A percentile compares a stretch with the other conserved stretches of the same genome.
phyloP scores from a whole-genome alignment of 1,140 invertebrate species.

The Drosophila grimshawi region DNA sequence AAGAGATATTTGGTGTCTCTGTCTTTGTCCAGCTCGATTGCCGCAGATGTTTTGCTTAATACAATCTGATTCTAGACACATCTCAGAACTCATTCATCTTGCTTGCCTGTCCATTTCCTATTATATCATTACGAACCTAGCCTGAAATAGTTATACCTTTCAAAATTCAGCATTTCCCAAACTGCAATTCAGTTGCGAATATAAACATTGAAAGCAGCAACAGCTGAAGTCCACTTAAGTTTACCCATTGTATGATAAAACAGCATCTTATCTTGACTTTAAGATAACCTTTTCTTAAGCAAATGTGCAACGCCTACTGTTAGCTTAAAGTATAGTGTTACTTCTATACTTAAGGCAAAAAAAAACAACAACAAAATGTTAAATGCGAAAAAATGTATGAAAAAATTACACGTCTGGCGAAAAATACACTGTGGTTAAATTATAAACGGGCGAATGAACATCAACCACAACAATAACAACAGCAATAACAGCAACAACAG shows the following conservation, averaged over 20 bases:
- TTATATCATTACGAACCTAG: too few species aligned
- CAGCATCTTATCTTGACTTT: conserved; percentile 22
- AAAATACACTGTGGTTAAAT: conserved; percentile 70
- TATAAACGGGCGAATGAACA: conserved; percentile 76
- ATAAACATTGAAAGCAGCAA: background rate
- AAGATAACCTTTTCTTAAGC: conserved; percentile 25
- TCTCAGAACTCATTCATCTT: too few species aligned
- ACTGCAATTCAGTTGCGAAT: background rate
- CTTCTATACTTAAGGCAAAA: conserved; percentile 14
- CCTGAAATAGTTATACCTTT: too few species aligned
- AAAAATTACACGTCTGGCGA: conserved; percentile 37
- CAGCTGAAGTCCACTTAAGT: background rate
- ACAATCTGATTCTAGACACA: too few species aligned
- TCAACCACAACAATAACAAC: conserved; percentile 40
- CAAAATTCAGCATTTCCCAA: too few species aligned
- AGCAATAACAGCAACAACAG: conserved; percentile 31
- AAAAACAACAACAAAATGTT: conserved; percentile 1
- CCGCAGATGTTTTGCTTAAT: too few species aligned
- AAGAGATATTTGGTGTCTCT: too few species aligned
- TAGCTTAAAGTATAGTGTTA: conserved; percentile 31
- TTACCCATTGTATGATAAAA: background rate
- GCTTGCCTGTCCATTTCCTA: too few species aligned
- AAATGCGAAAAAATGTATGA: background rate
- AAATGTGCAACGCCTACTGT: conserved; percentile 32
- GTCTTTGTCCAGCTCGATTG: too few species aligned